These are phyloP conservation scores for Drosophila seguyi DNA, from an alignment of 1,140 invertebrate genomes.

Conservation along the genomic window DNA sequence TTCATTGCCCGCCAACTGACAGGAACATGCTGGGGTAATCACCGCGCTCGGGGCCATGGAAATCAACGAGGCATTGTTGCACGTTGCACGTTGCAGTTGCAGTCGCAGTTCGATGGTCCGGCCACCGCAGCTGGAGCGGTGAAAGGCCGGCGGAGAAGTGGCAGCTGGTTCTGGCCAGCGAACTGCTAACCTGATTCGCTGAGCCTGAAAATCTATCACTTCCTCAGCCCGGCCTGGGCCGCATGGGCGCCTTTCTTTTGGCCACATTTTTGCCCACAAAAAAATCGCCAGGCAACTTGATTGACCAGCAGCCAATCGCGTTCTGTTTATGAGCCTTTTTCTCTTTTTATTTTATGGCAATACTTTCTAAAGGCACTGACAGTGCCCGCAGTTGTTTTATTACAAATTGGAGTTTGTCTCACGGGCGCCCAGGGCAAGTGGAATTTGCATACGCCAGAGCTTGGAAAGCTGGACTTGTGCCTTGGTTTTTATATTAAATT, in stretches of 20 bases:
- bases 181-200: constrained; percentile 71
- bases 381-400: constrained; percentile 64
- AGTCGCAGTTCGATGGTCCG: constrained; percentile 52
- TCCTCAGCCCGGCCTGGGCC: constrained; percentile 32
- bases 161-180: constrained; percentile 49
- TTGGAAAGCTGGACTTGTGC: not conserved
- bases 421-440: constrained; percentile 28
- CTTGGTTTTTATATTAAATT: not conserved
- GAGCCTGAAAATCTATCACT: constrained; percentile 69
- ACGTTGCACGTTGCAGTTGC: constrained; percentile 28
- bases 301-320: constrained; percentile 57
- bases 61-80: constrained; percentile 44
- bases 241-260: constrained; percentile 67
- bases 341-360: constrained; percentile 9
- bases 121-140: constrained; percentile 56
- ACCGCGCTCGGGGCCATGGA: constrained; percentile 46
- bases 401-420: constrained; percentile 71
- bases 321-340: constrained; percentile 21
- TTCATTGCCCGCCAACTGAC: constrained; percentile 63
- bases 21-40: constrained; percentile 31
- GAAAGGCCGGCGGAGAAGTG: constrained; percentile 54
- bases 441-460: constrained; percentile 10
- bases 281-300: constrained; percentile 49
- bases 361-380: constrained; percentile 67
- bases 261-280: constrained; percentile 50